phyloP scores from a whole-genome alignment of 2,797 vertebrate species.

The Xiphophorus birchmanni region DNA sequence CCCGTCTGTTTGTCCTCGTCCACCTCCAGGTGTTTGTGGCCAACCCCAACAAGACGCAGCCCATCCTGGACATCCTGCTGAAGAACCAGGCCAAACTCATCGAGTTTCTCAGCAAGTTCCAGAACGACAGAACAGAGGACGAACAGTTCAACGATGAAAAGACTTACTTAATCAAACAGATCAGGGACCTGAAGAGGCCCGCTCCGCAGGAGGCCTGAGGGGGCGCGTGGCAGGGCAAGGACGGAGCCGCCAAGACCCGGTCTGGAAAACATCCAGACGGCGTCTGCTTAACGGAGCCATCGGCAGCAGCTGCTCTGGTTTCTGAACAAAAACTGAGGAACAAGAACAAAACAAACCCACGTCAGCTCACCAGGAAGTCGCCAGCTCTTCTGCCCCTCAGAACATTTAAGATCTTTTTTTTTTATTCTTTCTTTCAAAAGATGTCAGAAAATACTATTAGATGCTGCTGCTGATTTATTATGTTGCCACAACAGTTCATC shows the following conservation, averaged over 20 bases:
- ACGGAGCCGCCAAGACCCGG: constrained; percentile 63
- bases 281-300: constrained; percentile 80
- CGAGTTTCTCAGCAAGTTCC: constrained; percentile 98
- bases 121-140: constrained; percentile 96
- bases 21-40: constrained; percentile 92
- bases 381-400: constrained; percentile 89
- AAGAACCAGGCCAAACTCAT: constrained; percentile 98
- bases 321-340: constrained; percentile 66
- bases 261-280: constrained; percentile 56
- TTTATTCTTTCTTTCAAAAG: constrained; percentile 68
- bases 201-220: constrained; percentile 90
- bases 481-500: constrained; percentile 80
- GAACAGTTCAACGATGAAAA: constrained; percentile 99
- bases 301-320: constrained; percentile 87
- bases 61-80: constrained; percentile 96
- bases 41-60: constrained; percentile 97
- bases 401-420: constrained; percentile 78
- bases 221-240: constrained; percentile 2
- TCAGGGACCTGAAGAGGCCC: constrained; percentile 97
- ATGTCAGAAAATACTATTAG: constrained; percentile 76
- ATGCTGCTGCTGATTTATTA: constrained; percentile 86
- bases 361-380: constrained; percentile 83
- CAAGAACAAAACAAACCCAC: constrained; percentile 70
- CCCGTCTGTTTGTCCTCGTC: background rate
- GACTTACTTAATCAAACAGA: constrained; percentile 99